Base-by-base conservation (phyloP, 1,140 invertebrate genomes). In the Uloborus diversus region DNA sequence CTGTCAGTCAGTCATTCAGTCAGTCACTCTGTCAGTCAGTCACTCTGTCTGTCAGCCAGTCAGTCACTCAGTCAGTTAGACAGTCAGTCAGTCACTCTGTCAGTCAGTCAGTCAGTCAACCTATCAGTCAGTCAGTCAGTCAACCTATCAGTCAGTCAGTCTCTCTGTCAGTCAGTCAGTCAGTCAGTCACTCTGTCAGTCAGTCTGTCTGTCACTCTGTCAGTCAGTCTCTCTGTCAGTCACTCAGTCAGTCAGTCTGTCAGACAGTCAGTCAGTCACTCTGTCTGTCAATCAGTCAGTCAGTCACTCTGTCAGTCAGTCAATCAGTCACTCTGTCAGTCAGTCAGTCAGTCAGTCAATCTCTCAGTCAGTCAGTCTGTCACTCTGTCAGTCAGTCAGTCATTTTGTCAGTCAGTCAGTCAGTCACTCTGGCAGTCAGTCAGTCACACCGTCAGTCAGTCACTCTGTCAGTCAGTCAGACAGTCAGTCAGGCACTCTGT, bases 301-400 rank as follows among this genome's bases (percentile, higher is more conserved):
- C n/a, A 20, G 49, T 51, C 49, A n/a, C 13, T 51, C 49, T 51
- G 49, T 51, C 49, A 20, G 49, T 51, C 49, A 13, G 49, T 51
- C 49, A 20, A 20, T 13, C 49, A n/a, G 49, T 51, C 49, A 4
- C 13, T 20, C 49, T n/a, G 49, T 51, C n/a, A 20, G 49, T 51
- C 49, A 42, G 37, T 42, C 37, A 9, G 37, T 42, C 37, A 17
- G 37, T 42, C 37, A 42, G 37, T 42, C 37, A 42, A 17, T 51
- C n/a, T n/a, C n/a, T n/a, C n/a, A n/a, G 49, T 51, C 49, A 51
- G 49, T 51, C 49, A 51, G 49, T 51, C 49, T 51, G 49, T 51
- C 49, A n/a, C n/a, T n/a, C n/a, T n/a, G n/a, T n/a, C n/a, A n/a
- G n/a, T n/a, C n/a, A n/a, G n/a, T n/a, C n/a, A n/a, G n/a, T n/a